These are phyloP conservation scores for Eudemis profundana DNA, from an alignment of 2,888 invertebrate genomes.

Conservation along the genomic window DNA sequence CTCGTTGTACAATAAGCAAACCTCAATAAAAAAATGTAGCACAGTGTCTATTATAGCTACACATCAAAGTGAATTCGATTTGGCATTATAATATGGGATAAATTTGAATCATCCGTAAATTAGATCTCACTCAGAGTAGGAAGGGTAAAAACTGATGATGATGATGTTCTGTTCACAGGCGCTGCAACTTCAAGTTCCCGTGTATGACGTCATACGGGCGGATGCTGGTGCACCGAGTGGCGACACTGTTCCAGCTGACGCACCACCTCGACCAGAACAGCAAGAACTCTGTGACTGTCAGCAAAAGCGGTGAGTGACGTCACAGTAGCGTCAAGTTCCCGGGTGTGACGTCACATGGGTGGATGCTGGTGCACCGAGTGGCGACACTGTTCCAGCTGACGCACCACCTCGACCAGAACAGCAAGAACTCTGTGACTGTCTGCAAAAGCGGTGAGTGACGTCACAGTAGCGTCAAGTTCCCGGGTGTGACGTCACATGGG, in stretches of 20 bases:
- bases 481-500: constrained; percentile 97
- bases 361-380: constrained; percentile 97
- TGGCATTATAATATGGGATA: too few relatives aligned
- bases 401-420: constrained; percentile 95
- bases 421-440: constrained; percentile 92
- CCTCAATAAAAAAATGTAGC: too few relatives aligned
- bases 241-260: constrained; percentile 96
- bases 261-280: constrained; percentile 96
- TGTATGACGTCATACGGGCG: constrained; percentile 98
- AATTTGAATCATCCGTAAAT: too few relatives aligned
- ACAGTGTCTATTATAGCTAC: too few relatives aligned
- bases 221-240: constrained; percentile 97
- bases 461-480: constrained; percentile 93
- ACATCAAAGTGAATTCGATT: too few relatives aligned
- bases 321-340: constrained; percentile 93
- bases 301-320: constrained; percentile 90
- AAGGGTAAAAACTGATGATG: too few relatives aligned
- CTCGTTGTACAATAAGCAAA: too few relatives aligned
- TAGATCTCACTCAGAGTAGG: too few relatives aligned
- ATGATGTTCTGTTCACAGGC: constrained; percentile 78
- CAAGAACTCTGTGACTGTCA: constrained; percentile 92
- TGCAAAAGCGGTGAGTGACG: constrained; percentile 91
- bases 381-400: constrained; percentile 97
- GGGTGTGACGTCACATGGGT: constrained; percentile 97
- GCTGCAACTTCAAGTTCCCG: constrained; percentile 93